Evolutionary conservation across 2,113 vertebrate species (phyloP), one percentile per base, ranked within the genome.

Genomic region (Pelecanus crispus): DNA sequence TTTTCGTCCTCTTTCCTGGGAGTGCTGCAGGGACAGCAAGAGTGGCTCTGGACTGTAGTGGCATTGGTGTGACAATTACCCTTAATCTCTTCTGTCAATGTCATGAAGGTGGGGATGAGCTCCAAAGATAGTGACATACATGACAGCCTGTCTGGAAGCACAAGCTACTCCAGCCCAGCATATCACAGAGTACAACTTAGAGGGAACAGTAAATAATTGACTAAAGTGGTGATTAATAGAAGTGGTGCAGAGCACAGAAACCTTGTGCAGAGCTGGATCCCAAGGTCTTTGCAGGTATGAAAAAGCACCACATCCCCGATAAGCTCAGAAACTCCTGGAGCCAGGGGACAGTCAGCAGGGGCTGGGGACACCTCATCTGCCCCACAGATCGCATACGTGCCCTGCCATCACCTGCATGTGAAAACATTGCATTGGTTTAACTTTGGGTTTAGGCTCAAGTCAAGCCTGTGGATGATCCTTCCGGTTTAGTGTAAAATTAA

Each of bases 131-230:
- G 77, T 53, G 88, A 50, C 2, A 1, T 59, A 72, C 82, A 62
- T 70, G 81, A 86, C 96, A 96, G 77, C 49, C 75, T 88, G 81
- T 90, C 94, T 20, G 81, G 62, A 63, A 84, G 72, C 80, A 88
- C 88, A 87, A 9, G 86, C 42, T 38, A 38, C 80, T 94, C 55
- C 83, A 84, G 63, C 65, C 63, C 59, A 31, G 72, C 73, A 50
- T 67, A n/a, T 81, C 88, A 74, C 83, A 91, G 73, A 91, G 61
- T 24, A 73, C 86, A 67, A 40, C 8, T 9, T 40, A 74, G 31
- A 88, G 47, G 31, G 36, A 34, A 56, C 9, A 10, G 86, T 90
- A 66, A 94, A 95, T 93, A 77, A 94, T 94, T 95, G 75, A 86
- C 88, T 45, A 13, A 1, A 13, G 17, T 42, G 25, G 42, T 63